A percentile compares a stretch with the other conserved stretches of the same genome.
phyloP scores from a whole-genome alignment of 1,140 invertebrate genomes.

The Mamestra configurata region DNA sequence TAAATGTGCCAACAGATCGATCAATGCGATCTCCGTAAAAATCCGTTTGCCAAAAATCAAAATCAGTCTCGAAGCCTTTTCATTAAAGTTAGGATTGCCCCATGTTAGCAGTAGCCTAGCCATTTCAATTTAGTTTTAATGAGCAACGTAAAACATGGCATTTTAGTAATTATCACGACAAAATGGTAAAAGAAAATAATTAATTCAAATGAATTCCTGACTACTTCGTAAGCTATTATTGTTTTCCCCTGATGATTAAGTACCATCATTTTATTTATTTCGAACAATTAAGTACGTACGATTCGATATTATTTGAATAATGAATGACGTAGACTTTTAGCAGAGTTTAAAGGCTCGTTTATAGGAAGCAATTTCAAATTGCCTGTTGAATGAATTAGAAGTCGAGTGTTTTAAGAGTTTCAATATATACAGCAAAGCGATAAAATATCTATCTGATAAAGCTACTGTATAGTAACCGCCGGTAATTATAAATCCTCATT shows the following conservation, averaged over 20 bases:
- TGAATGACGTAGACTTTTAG: not conserved
- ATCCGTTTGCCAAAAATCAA: too few relatives aligned
- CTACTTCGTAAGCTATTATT: not conserved
- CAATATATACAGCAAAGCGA: conserved; percentile 13
- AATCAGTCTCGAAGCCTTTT: too few relatives aligned
- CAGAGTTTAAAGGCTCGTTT: not conserved
- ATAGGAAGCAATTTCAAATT: not conserved
- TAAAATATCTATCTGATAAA: conserved; percentile 33
- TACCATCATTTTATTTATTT: not conserved
- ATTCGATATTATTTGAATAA: not conserved
- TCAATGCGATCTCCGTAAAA: too few relatives aligned
- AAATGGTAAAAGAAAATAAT: too few relatives aligned
- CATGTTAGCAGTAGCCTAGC: too few relatives aligned
- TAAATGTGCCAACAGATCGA: too few relatives aligned
- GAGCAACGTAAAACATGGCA: too few relatives aligned
- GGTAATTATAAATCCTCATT: conserved; percentile 7
- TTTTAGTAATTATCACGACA: too few relatives aligned
- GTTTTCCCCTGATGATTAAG: not conserved
- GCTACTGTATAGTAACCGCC: conserved; percentile 3
- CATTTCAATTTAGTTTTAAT: too few relatives aligned
- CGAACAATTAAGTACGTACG: not conserved
- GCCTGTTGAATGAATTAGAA: conserved; percentile 16
- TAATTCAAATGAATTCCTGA: too few relatives aligned
- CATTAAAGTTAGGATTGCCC: too few relatives aligned
- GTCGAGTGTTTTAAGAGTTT: conserved; percentile 15